phyloP scores from a whole-genome alignment of 2,888 invertebrate species.

The Cryptophagus acutangulus region DNA sequence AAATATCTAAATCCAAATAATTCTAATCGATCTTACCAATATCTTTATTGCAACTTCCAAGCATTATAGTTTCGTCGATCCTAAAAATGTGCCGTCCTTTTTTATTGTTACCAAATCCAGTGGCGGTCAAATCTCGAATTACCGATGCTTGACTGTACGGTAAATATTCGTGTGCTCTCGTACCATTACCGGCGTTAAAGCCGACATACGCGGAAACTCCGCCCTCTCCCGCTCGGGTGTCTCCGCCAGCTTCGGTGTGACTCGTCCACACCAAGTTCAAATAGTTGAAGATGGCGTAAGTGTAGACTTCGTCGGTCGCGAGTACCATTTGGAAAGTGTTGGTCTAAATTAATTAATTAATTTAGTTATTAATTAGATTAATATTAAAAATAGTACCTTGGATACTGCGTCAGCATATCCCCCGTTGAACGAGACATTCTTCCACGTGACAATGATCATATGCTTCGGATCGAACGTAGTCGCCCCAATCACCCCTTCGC shows the following conservation, averaged over 20 bases:
- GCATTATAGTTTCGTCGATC: slow-evolving; percentile 89
- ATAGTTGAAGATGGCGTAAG: slow-evolving; percentile 95
- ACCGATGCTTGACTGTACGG: slow-evolving; percentile 87
- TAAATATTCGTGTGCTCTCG: slow-evolving; percentile 79
- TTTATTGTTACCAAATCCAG: slow-evolving; percentile 79
- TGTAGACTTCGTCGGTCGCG: slow-evolving; percentile 88
- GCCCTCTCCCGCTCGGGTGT: slow-evolving; percentile 80
- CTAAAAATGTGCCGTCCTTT: slow-evolving; percentile 92
- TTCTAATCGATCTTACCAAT: slow-evolving; percentile 57
- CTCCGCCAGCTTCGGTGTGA: slow-evolving; percentile 87
- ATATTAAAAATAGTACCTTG: slow-evolving; percentile 22
- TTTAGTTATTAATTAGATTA: slow-evolving; percentile 6
- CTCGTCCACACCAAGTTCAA: slow-evolving; percentile 84
- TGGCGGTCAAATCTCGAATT: slow-evolving; percentile 73
- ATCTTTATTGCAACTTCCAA: slow-evolving; percentile 90
- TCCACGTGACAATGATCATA: slow-evolving; percentile 89
- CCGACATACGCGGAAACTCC: slow-evolving; percentile 87
- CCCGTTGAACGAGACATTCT: slow-evolving; percentile 89
- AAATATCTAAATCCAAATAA: slow-evolving; percentile 16
- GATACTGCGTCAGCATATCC: slow-evolving; percentile 55
- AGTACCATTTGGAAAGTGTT: slow-evolving; percentile 95
- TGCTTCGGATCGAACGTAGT: slow-evolving; percentile 89
- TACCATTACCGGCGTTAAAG: slow-evolving; percentile 95
- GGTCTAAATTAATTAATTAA: slow-evolving; percentile 54
- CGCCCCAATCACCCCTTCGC: slow-evolving; percentile 86